Evolutionary conservation across 2,888 invertebrate species (phyloP), one percentile per base, ranked within the genome.

Genomic region (Lampropteryx suffumata): DNA sequence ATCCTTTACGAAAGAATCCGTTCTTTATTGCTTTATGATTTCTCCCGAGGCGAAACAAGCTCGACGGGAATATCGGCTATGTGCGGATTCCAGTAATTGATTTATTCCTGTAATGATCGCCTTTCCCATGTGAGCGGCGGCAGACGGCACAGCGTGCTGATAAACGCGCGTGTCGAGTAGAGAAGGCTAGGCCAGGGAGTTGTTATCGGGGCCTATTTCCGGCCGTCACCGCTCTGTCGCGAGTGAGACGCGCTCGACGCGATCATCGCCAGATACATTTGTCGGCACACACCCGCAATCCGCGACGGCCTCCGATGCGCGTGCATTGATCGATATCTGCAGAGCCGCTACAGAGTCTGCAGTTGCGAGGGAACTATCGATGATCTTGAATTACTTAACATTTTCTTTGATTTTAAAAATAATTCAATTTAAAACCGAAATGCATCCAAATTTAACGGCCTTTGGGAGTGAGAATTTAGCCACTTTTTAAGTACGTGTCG

Each of bases 131-230:
- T 57, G 35, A 50, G 33, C 35, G 62, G 33, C 35, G 62, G 79
- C 48, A 46, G 67, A 76, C 82, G 78, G 76, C 72, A 69, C 66
- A 72, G 74, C 24, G 21, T 66, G 73, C 75, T 79, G 84, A 83
- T 85, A 85, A 87, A 82, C 76, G 78, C 76, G 78, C 74, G 76
- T 76, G 73, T 77, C 73, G 74, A 70, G 76, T 47, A 39, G 32
- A 53, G 52, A 35, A 32, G 45, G 44, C 71, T 75, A 76, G 77
- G 63, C 80, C 73, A 80, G 83, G 84, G 85, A 85, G 86, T 84
- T 82, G 84, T 86, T 89, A 89, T 89, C 89, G 75, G 59, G 71
- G 69, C 82, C 82, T 87, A 88, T 87, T 90, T 90, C 89, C 89
- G 88, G 88, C 86, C 87, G 84, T 88, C 88, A 87, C 69, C 66